phyloP scores from a whole-genome alignment of 2,888 invertebrate species.

The Epinotia ramella region DNA sequence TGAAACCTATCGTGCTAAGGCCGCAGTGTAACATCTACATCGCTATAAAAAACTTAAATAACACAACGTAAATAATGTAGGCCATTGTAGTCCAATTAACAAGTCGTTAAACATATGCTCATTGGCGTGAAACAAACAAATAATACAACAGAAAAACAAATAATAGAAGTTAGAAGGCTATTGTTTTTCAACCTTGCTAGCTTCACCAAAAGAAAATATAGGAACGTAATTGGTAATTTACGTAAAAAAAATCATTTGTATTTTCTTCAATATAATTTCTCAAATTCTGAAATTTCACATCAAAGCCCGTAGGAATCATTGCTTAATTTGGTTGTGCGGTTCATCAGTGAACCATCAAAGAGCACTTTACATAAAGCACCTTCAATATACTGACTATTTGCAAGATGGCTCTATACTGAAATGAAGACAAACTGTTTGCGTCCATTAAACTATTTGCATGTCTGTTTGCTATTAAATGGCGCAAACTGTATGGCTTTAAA shows the following conservation, averaged over 20 bases:
- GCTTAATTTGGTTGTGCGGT: slow-evolving; percentile 5
- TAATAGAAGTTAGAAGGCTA: background rate
- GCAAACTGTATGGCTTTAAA: background rate
- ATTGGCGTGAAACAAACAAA: background rate
- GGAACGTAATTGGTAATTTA: background rate
- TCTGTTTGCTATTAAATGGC: slow-evolving; percentile 11
- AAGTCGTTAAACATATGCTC: background rate
- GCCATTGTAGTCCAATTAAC: background rate
- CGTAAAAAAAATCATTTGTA: background rate
- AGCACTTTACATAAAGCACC: slow-evolving; percentile 16
- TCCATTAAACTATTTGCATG: slow-evolving; percentile 41
- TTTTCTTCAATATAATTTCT: background rate
- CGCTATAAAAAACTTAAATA: background rate
- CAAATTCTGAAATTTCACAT: slow-evolving; percentile 9
- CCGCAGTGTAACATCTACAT: background rate
- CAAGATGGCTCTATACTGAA: slow-evolving; percentile 21
- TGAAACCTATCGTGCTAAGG: too few relatives aligned
- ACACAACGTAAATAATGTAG: background rate
- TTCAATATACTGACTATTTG: slow-evolving; percentile 24
- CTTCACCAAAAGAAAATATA: background rate
- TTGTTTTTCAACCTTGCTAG: background rate
- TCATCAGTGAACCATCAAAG: slow-evolving; percentile 1
- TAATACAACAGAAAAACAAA: background rate
- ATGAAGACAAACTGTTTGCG: slow-evolving; percentile 24
- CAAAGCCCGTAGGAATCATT: slow-evolving; percentile 17